These are phyloP conservation scores for Isotomurus palustris DNA, from an alignment of 2,888 invertebrate genomes.

Conservation along the genomic window DNA sequence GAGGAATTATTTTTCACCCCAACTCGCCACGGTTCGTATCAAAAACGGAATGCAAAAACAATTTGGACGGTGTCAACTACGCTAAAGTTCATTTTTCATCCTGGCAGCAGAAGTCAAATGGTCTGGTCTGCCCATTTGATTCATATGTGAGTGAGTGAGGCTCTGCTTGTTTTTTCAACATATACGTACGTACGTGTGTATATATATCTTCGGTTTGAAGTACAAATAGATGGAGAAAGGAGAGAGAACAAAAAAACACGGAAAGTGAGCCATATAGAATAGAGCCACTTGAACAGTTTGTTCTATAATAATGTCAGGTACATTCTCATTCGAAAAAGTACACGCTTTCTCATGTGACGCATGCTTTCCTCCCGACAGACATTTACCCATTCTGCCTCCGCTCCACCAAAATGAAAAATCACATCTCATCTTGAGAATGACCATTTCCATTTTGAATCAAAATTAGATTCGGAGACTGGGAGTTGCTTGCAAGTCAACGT, in stretches of 20 bases:
- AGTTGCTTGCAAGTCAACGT: neutral
- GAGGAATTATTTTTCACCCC: conserved; percentile 21
- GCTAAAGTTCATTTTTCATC: conserved; percentile 47
- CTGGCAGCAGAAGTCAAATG: conserved; percentile 9
- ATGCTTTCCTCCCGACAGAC: too few species aligned
- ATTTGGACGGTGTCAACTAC: conserved; percentile 47
- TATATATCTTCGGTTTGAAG: too few species aligned
- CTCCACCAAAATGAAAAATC: conserved; percentile 13
- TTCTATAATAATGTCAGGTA: too few species aligned
- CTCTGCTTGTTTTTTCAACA: too few species aligned
- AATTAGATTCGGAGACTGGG: conserved; percentile 7
- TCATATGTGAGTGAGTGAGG: neutral
- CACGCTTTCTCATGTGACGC: too few species aligned
- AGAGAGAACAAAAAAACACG: too few species aligned
- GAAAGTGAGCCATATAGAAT: too few species aligned
- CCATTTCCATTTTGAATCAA: conserved; percentile 12
- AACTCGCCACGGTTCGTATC: conserved; percentile 34
- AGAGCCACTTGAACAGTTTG: too few species aligned
- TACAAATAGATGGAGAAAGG: too few species aligned
- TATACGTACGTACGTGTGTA: too few species aligned
- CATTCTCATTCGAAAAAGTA: too few species aligned
- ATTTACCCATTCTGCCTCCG: too few species aligned
- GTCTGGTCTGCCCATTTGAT: conserved; percentile 6
- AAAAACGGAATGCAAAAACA: conserved; percentile 47
- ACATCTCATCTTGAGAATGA: conserved; percentile 13